A percentile compares a stretch with the other conserved stretches of the same genome.
These are phyloP conservation scores for Hydriomena furcata DNA, from an alignment of 2,888 invertebrate species.

Conservation along the genomic window DNA sequence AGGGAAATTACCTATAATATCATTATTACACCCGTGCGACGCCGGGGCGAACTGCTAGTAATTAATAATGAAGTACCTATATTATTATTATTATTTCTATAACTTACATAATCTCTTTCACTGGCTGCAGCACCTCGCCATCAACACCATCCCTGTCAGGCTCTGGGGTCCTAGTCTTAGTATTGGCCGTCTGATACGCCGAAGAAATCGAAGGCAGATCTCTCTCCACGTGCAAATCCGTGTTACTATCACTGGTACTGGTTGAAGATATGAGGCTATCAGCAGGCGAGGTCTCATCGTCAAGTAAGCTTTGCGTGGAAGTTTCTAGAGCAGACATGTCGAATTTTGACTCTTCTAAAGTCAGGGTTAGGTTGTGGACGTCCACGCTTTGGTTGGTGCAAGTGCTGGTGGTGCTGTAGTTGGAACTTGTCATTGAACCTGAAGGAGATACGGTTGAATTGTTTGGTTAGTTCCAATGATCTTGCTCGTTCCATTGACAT, in stretches of 20 bases:
- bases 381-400: constrained; percentile 76
- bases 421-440: constrained; percentile 81
- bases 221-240: constrained; percentile 75
- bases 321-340: constrained; percentile 88
- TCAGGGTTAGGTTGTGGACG: constrained; percentile 83
- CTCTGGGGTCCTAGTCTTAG: constrained; percentile 79
- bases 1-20: too few relatives aligned
- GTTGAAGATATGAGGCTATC: constrained; percentile 88
- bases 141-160: constrained; percentile 64
- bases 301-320: constrained; percentile 87
- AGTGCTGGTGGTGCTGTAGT: constrained; percentile 79
- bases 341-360: constrained; percentile 89
- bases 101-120: constrained; percentile 64
- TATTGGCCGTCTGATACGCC: constrained; percentile 79
- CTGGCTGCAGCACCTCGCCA: constrained; percentile 59
- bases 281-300: constrained; percentile 93
- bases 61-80: too few relatives aligned
- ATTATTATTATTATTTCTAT: too few relatives aligned
- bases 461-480: neutral
- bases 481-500: neutral
- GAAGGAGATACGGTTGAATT: constrained; percentile 25
- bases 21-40: too few relatives aligned
- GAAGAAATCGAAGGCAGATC: constrained; percentile 73
- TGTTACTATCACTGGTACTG: constrained; percentile 85
- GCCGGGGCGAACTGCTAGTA: too few relatives aligned